Conservation (phyloP, 2,113 vertebrate species). For the Climacteris rufus region DNA sequence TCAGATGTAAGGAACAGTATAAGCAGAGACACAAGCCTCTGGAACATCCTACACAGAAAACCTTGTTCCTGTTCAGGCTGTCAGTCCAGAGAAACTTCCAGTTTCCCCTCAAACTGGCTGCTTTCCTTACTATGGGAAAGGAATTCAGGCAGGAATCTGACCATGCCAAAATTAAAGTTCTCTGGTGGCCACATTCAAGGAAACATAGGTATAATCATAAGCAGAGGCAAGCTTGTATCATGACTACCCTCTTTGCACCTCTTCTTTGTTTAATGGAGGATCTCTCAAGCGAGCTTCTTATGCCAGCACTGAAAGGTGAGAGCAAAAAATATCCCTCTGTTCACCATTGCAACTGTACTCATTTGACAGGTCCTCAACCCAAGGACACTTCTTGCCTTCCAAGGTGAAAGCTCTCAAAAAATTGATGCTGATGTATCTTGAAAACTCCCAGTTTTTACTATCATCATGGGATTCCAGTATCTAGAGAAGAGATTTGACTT, state of each 20-base stretch:
- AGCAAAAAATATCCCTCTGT: background rate
- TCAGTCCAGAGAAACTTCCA: background rate
- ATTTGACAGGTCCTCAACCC: background rate
- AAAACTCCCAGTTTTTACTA: conserved; percentile 27
- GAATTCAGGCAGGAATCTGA: background rate
- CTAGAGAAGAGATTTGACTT: conserved; percentile 40
- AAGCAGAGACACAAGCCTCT: background rate
- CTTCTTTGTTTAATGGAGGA: background rate
- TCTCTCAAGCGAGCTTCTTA: background rate
- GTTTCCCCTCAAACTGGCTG: background rate
- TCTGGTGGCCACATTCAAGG: background rate
- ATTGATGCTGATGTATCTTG: background rate
- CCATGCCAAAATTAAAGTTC: background rate
- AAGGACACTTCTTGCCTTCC: background rate
- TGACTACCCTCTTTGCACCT: background rate
- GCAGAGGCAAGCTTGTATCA: background rate
- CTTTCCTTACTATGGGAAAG: background rate
- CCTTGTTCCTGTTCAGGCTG: background rate
- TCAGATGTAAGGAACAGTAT: background rate
- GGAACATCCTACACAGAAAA: background rate
- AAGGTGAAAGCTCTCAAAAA: conserved; percentile 55
- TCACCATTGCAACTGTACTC: background rate
- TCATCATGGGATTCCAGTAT: conserved; percentile 27
- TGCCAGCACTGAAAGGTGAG: background rate
- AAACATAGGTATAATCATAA: background rate